Conservation (phyloP, 1,140 invertebrate species). For the Cecropterus lyciades region DNA sequence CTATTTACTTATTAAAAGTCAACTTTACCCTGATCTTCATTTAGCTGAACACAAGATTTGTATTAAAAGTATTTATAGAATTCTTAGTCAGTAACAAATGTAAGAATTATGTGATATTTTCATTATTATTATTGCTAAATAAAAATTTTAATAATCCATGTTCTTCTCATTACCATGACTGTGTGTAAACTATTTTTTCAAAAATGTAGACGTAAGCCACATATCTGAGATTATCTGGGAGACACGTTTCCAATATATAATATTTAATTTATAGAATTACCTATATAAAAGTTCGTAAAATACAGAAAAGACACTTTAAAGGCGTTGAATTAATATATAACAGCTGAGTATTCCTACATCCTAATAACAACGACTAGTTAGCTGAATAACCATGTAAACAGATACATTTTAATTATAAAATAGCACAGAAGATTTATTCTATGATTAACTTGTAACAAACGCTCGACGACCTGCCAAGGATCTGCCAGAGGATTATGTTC, state of each 20-base stretch:
- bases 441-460: too few species aligned
- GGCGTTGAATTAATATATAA: not conserved
- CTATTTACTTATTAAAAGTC: constrained; percentile 1
- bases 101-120: constrained; percentile 80
- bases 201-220: too few species aligned
- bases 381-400: constrained; percentile 31
- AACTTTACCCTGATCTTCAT: constrained; percentile 1
- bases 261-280: too few species aligned
- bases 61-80: constrained; percentile 55
- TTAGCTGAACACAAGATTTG: constrained; percentile 29
- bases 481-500: too few species aligned
- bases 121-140: constrained; percentile 70
- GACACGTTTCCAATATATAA: too few species aligned
- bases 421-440: constrained; percentile 30
- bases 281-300: too few species aligned
- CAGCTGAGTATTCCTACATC: constrained; percentile 2
- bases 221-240: too few species aligned
- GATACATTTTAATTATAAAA: constrained; percentile 24
- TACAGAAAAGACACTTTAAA: constrained; percentile 2
- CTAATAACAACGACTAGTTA: constrained; percentile 27
- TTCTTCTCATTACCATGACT: constrained; percentile 22
- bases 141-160: constrained; percentile 64
- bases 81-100: constrained; percentile 65
- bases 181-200: not conserved
- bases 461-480: too few species aligned